phyloP scores from a whole-genome alignment of 2,113 vertebrate species.

The Leptodactylus fuscus region DNA sequence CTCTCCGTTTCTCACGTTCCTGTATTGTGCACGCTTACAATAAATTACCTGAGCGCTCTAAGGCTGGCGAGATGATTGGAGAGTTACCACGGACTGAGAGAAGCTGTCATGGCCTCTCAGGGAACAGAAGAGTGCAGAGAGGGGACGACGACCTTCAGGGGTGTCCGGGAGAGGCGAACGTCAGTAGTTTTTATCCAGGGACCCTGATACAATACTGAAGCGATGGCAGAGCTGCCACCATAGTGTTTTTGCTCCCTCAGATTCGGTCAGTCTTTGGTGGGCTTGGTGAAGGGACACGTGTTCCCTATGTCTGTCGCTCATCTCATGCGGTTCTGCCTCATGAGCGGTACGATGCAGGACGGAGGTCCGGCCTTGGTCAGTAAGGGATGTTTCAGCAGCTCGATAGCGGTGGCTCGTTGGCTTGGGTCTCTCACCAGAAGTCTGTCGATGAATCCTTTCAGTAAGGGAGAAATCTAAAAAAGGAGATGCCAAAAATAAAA shows the following conservation, averaged over 20 bases:
- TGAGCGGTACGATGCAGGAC: conserved; percentile 90
- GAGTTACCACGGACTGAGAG: background rate
- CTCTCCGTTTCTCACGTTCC: conserved; percentile 5
- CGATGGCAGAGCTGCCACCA: background rate
- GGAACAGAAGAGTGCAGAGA: background rate
- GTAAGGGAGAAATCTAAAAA: conserved; percentile 84
- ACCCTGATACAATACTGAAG: conserved; percentile 32
- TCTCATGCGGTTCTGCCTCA: conserved; percentile 90
- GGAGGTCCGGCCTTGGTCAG: conserved; percentile 85
- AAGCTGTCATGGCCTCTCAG: background rate
- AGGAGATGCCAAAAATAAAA: background rate
- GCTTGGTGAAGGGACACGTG: background rate
- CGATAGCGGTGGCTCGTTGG: conserved; percentile 83
- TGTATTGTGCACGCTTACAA: background rate
- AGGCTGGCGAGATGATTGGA: conserved; percentile 3
- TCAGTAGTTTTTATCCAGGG: conserved; percentile 43
- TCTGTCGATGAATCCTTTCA: conserved; percentile 91
- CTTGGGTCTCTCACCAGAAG: conserved; percentile 88
- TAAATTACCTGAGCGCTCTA: conserved; percentile 47
- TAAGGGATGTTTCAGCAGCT: conserved; percentile 90
- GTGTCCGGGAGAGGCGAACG: background rate
- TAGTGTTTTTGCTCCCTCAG: background rate
- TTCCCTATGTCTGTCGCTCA: conserved; percentile 70
- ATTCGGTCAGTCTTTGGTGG: conserved; percentile 36
- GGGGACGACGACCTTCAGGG: background rate